Evolutionary conservation across 1,140 invertebrate genomes (phyloP).

Genomic region (Papilio glaucus): DNA sequence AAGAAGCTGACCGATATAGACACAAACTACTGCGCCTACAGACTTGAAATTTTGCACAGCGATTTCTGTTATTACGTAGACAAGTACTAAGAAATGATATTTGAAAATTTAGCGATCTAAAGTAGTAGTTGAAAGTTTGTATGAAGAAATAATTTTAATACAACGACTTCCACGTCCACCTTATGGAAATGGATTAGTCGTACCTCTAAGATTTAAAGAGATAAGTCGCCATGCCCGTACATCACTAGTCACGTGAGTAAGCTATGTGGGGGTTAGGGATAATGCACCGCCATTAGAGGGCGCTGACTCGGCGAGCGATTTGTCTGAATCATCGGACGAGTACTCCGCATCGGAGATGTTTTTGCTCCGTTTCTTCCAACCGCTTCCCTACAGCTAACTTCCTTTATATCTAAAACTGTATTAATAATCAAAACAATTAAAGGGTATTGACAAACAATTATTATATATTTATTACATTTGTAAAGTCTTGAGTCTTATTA

Average conservation of each 20-base stretch:
- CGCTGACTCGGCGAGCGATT: constrained; percentile 12
- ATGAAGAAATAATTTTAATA: no score
- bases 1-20: no score
- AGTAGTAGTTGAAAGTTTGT: no score
- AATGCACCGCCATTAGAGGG: constrained; percentile 23
- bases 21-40: no score
- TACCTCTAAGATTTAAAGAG: not conserved
- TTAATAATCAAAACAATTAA: not conserved
- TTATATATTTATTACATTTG: no score
- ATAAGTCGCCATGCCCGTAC: not conserved
- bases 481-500: no score
- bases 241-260: constrained; percentile 6
- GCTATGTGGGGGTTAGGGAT: not conserved
- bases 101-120: no score
- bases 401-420: not conserved
- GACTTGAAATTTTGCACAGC: no score
- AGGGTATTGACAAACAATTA: no score
- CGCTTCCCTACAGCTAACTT: not conserved
- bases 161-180: not conserved
- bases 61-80: no score
- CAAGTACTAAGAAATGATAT: no score
- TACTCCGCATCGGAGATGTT: not conserved
- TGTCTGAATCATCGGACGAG: constrained; percentile 11
- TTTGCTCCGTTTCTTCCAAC: not conserved
- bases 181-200: not conserved